Evolutionary conservation across 1,140 invertebrate species (phyloP), one percentile per base, ranked within the genome.

Genomic region (Cheumatopsyche charites): DNA sequence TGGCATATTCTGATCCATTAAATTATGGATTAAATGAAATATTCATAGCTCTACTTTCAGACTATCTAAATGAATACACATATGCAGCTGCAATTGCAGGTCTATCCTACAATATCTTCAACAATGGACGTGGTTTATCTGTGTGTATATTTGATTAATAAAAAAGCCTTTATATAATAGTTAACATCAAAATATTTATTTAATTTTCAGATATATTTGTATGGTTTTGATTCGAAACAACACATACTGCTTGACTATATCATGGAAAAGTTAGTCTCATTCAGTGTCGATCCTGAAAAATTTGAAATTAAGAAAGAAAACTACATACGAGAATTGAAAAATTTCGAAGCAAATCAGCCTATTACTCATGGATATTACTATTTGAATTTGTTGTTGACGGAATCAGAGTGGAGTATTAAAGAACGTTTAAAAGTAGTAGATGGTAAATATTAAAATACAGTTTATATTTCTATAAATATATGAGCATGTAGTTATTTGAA

Each of bases 171-270:
- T 41, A 52, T 13, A 26, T 65, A 4, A 41, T 1, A 43, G 12
- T 65, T 29, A 43, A 5, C 23, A 15, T 36, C 3, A 36, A 36
- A 36, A 36, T 36, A 36, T 36, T 3, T 36, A 36, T 36, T 36
- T 36, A 63, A 61, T 73, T 71, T 70, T 69, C 45, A 96, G 93
- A 83, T 98, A 63, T 86, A 84, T 23, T 87, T 98, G 75, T 87
- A 88, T 70, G 97, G 97, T 5, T 99, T 97, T 79, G 95, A 92
- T 82, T 90, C 97, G 77, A 98, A 98, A 80, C 92, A 95, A 76
- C 87, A 90, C 71, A 88, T 96, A 41, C 82, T 99, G 0, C 79
- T 98, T 19, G 88, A 94, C 71, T 95, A 95, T 83, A 89, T 98
- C 0, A 86, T 98, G 74, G 92, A 97, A 29, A 90, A 90, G 76